Percentiles rank a stretch among this genome's conserved stretches.
phyloP scores from a whole-genome alignment of 2,888 invertebrate species.

The Adineta ricciae region DNA sequence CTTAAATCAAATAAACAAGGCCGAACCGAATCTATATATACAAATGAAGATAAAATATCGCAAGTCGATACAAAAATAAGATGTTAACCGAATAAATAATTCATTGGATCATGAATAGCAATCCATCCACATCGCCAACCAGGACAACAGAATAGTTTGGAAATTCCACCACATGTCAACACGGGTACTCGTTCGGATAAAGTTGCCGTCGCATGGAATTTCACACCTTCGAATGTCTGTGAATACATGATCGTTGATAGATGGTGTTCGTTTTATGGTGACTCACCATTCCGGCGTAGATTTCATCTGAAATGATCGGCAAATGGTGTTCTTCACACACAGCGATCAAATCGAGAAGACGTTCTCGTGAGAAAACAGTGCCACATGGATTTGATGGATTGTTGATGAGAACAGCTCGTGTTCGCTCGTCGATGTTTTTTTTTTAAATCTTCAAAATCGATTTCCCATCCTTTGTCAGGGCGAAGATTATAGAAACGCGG shows the following conservation, averaged over 20 bases:
- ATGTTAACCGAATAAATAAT: conserved; percentile 54
- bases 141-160: conserved; percentile 84
- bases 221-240: conserved; percentile 61
- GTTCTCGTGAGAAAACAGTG: conserved; percentile 74
- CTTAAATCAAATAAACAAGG: conserved; percentile 60
- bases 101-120: conserved; percentile 73
- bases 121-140: conserved; percentile 98
- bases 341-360: conserved; percentile 68
- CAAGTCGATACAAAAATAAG: too few species aligned
- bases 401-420: conserved; percentile 79
- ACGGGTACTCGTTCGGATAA: conserved; percentile 78
- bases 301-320: conserved; percentile 92
- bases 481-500: conserved; percentile 63
- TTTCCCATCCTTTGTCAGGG: conserved; percentile 62
- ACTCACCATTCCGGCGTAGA: conserved; percentile 77
- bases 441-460: conserved; percentile 76
- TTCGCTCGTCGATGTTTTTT: conserved; percentile 75
- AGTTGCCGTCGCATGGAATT: conserved; percentile 71
- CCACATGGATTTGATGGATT: conserved; percentile 59
- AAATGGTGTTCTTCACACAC: conserved; percentile 68
- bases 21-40: conserved; percentile 49
- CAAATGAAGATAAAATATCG: too few species aligned
- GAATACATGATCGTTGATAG: neutral
- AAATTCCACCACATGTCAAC: conserved; percentile 81
- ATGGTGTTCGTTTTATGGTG: neutral